Percentiles rank a stretch among this genome's conserved stretches.
phyloP scores from a whole-genome alignment of 2,888 invertebrate genomes.

The Cheilosia urbana region DNA sequence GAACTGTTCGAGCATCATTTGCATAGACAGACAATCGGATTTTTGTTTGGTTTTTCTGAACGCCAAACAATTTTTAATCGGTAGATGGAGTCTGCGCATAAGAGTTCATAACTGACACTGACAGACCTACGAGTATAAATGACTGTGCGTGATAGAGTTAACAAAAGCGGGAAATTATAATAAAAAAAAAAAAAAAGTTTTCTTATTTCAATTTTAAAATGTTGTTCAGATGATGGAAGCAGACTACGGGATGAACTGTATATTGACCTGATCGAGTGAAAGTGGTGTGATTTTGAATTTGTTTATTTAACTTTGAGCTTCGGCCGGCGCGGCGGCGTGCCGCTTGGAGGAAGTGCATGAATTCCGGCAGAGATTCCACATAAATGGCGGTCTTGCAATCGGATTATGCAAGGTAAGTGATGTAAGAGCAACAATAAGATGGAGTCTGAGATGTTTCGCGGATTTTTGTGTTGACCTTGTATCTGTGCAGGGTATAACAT shows the following conservation, averaged over 20 bases:
- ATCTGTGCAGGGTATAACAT: neutral
- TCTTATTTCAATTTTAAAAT: slow-evolving; percentile 19
- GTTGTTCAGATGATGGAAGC: slow-evolving; percentile 16
- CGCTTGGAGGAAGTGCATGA: slow-evolving; percentile 29
- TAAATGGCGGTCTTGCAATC: slow-evolving; percentile 1
- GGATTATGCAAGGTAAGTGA: slow-evolving; percentile 53
- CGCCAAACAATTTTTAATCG: slow-evolving; percentile 2
- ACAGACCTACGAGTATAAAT: neutral
- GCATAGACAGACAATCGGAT: slow-evolving; percentile 50
- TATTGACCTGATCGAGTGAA: slow-evolving; percentile 54
- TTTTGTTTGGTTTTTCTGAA: slow-evolving; percentile 22
- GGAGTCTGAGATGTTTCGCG: neutral
- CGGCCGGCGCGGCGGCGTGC: neutral
- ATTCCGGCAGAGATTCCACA: slow-evolving; percentile 2
- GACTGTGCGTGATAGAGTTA: neutral
- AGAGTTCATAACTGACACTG: neutral
- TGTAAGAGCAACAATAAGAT: slow-evolving; percentile 1
- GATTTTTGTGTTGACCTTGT: neutral
- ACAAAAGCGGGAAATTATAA: slow-evolving; percentile 27
- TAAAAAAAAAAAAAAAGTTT: neutral
- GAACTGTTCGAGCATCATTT: slow-evolving; percentile 43
- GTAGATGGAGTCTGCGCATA: slow-evolving; percentile 1
- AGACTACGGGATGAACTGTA: slow-evolving; percentile 17
- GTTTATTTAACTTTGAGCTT: slow-evolving; percentile 61
- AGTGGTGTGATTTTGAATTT: slow-evolving; percentile 44